These are phyloP conservation scores for Serranus cabrilla DNA, from an alignment of 2,797 vertebrate species.

Conservation along the genomic window DNA sequence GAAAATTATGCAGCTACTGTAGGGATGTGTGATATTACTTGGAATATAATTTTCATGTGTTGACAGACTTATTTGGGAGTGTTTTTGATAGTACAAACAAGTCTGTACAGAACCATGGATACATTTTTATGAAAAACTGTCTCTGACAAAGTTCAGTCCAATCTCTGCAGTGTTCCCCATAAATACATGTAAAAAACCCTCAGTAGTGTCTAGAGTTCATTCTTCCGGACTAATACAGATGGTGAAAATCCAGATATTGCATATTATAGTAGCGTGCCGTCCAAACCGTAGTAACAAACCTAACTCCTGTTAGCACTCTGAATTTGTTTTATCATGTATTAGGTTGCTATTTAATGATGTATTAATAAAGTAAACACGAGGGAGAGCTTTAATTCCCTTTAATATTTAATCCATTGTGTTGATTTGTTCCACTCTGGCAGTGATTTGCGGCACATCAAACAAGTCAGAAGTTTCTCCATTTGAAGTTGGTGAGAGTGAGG, in stretches of 20 bases:
- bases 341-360: slow-evolving; percentile 9
- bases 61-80: background rate
- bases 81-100: too few relatives aligned
- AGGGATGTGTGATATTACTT: background rate
- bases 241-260: slow-evolving; percentile 1
- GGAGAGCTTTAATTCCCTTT: slow-evolving; percentile 9
- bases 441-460: slow-evolving; percentile 4
- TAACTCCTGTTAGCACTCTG: background rate
- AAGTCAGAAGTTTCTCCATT: background rate
- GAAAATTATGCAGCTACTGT: background rate
- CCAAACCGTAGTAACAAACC: slow-evolving; percentile 8
- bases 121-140: too few relatives aligned
- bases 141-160: too few relatives aligned
- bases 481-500: slow-evolving; percentile 14
- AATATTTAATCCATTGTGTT: slow-evolving; percentile 5
- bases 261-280: slow-evolving; percentile 5
- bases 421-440: background rate
- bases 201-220: background rate
- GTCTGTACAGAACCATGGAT: background rate
- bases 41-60: background rate
- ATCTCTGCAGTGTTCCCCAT: background rate
- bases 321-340: background rate
- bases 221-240: slow-evolving; percentile 11
- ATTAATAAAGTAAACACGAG: slow-evolving; percentile 15
- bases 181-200: background rate